These are phyloP conservation scores for Dufourea novaeangliae DNA, from an alignment of 1,140 invertebrate genomes.

Conservation along the genomic window DNA sequence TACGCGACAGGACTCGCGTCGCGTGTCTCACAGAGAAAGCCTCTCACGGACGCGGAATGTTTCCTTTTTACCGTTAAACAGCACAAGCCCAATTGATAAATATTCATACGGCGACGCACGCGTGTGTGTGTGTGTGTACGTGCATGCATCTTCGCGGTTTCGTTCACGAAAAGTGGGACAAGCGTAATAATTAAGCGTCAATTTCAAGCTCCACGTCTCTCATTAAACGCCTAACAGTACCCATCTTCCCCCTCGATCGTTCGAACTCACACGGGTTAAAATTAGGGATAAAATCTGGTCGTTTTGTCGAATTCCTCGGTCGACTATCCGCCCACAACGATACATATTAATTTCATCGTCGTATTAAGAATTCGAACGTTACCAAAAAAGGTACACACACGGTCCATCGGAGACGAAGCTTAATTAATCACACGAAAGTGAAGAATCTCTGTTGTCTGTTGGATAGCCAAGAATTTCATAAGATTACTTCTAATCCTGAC, in stretches of 20 bases:
- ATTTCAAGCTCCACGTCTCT: slow-evolving; percentile 6
- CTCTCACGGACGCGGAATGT: background rate
- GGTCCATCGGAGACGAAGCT: background rate
- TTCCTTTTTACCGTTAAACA: slow-evolving; percentile 59
- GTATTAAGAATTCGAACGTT: background rate
- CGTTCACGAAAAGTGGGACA: background rate
- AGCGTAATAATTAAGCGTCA: slow-evolving; percentile 19
- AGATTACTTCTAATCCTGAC: background rate
- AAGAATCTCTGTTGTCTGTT: background rate
- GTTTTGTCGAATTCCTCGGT: background rate
- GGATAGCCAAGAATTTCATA: background rate
- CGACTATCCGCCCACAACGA: background rate
- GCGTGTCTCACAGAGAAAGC: slow-evolving; percentile 43
- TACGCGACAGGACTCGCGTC: background rate
- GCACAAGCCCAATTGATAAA: slow-evolving; percentile 55
- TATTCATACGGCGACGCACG: slow-evolving; percentile 49
- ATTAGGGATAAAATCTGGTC: background rate
- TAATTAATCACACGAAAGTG: background rate
- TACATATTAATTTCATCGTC: background rate
- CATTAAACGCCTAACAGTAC: slow-evolving; percentile 26
- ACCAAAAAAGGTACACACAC: background rate
- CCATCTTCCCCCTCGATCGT: background rate
- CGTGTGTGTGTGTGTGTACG: background rate
- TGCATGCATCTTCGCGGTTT: slow-evolving; percentile 1
- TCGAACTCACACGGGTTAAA: background rate